Base-by-base conservation (phyloP, 1,140 invertebrate genomes). In the Myzus persicae region DNA sequence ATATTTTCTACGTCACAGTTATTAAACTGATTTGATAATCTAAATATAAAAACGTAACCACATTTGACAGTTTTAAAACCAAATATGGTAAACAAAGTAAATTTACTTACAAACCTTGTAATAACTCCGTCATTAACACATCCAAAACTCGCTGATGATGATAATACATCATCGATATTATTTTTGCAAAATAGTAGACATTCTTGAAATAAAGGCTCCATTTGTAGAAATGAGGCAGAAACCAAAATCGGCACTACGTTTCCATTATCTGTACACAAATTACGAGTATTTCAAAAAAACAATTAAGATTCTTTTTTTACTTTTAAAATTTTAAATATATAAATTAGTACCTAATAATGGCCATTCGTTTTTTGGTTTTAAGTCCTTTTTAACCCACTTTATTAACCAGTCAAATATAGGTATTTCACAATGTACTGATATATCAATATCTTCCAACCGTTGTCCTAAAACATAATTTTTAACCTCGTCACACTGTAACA, bases 391-490 rank as follows among this genome's bases (percentile, higher is more conserved):
- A 0, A 99, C 97, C 98, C 98, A 99, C 94, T 97, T 96, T 97
- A 99, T 98, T n/a, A 99, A 95, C 98, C 98, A 99, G 94, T 99
- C 98, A 95, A 99, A 99, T 94, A 98, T 97, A 89, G 96, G 97
- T 88, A 99, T 97, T 95, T 99, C 98, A 95, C 98, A 99, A 95
- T 99, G 98, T 1, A 99, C 98, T 0, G 98, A 99, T 94, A 99
- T 99, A 94, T 99, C 98, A 96, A 99, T 99, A 94, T 99, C 98
- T 95, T 98, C 98, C n/a, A 98, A 95, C 87, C 97, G 96, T 95
- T 98, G 98, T 20, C 98, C 96, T 95, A 93, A 94, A 93, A 95
- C 94, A 91, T 38, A n/a, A 82, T 91, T 90, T 31, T 67, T 44
- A 42, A 90, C 26, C 24, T 7, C 22, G 36, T 46, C 42, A 22